Conservation (phyloP, 1,140 invertebrate species). For the Anastrepha ludens region DNA sequence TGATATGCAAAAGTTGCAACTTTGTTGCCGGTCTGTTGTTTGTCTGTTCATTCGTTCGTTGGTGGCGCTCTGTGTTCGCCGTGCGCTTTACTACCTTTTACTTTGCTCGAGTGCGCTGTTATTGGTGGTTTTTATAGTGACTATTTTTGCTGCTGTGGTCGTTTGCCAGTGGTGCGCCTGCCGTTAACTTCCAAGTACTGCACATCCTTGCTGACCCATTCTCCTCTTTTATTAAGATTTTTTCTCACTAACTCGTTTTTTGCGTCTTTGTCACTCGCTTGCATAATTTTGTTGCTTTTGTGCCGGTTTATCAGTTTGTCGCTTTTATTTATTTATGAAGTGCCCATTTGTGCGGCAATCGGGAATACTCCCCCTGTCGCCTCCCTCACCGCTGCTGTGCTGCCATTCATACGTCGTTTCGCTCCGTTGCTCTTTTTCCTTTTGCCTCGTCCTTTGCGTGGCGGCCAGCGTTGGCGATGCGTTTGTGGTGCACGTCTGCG, state of each 20-base stretch:
- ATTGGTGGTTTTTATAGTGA: not conserved
- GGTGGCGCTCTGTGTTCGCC: not conserved
- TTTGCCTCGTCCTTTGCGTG: constrained; percentile 21
- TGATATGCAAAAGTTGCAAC: constrained; percentile 41
- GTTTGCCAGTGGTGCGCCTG: not conserved
- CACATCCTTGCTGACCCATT: not conserved
- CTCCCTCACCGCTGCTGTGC: not conserved
- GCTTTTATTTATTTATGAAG: constrained; percentile 32
- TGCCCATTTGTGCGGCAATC: not conserved
- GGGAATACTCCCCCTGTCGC: not conserved
- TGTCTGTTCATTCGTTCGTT: not conserved
- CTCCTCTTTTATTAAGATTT: not conserved
- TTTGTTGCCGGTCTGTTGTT: not conserved
- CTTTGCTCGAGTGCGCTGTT: not conserved
- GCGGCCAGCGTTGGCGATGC: constrained; percentile 41
- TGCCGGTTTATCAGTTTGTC: constrained; percentile 15
- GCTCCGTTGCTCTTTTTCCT: constrained; percentile 3
- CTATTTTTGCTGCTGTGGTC: not conserved
- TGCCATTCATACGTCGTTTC: not conserved
- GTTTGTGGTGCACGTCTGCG: constrained; percentile 42
- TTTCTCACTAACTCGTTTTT: not conserved
- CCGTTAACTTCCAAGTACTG: not conserved
- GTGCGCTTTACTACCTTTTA: not conserved
- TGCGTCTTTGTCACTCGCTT: not conserved
- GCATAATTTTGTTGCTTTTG: constrained; percentile 13